These are phyloP conservation scores for Saguinus midas DNA, from an alignment of 2,113 vertebrate species.

Conservation along the genomic window DNA sequence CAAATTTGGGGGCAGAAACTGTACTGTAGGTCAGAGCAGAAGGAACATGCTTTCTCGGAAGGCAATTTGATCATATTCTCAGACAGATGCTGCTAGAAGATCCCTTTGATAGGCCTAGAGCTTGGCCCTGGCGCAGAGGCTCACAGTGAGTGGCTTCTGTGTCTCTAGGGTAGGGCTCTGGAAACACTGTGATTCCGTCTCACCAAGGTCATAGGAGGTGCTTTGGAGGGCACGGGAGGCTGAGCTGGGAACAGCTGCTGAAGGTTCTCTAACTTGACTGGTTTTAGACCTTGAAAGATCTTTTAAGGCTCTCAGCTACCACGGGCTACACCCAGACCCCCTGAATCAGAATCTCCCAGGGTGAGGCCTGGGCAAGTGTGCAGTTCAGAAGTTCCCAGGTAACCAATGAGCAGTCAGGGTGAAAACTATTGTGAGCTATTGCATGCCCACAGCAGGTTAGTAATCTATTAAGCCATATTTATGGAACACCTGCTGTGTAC, in stretches of 20 bases:
- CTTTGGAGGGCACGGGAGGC: neutral
- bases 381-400: neutral
- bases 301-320: neutral
- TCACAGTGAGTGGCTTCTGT: neutral
- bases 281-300: neutral
- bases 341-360: conserved; percentile 20
- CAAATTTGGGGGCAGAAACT: neutral
- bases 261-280: neutral
- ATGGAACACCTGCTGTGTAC: neutral
- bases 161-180: neutral
- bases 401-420: neutral
- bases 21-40: neutral
- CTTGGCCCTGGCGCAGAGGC: neutral
- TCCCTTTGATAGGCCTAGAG: neutral
- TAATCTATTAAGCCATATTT: neutral
- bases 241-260: neutral
- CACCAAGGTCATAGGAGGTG: neutral
- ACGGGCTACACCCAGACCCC: neutral
- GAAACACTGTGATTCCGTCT: neutral
- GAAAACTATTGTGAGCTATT: neutral
- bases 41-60: neutral
- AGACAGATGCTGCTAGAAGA: neutral
- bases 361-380: neutral
- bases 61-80: neutral
- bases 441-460: neutral